phyloP scores from a whole-genome alignment of 2,888 invertebrate species.

The Taenaris catops region DNA sequence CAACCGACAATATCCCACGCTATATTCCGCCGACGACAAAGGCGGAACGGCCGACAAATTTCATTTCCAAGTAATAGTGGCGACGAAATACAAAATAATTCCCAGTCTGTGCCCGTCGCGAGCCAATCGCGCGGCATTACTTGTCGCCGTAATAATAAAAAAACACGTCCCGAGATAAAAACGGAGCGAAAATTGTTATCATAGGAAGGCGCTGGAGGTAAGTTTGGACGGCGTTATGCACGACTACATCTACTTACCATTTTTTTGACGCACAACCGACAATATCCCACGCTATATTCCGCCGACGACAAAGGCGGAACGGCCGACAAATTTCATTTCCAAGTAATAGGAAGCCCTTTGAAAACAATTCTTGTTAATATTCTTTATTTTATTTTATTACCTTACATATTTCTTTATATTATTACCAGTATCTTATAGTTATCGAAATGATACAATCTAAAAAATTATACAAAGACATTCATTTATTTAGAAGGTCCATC shows the following conservation, averaged over 20 bases:
- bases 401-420: background rate
- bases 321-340: slow-evolving; percentile 31
- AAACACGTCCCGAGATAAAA: slow-evolving; percentile 51
- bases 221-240: slow-evolving; percentile 29
- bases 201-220: slow-evolving; percentile 47
- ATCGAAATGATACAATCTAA: no score
- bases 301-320: slow-evolving; percentile 2
- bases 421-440: no score
- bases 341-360: no score
- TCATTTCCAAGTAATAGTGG: slow-evolving; percentile 30
- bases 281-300: slow-evolving; percentile 6
- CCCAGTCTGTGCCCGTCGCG: slow-evolving; percentile 25
- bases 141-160: slow-evolving; percentile 68
- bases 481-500: no score
- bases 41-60: slow-evolving; percentile 23
- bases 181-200: slow-evolving; percentile 68
- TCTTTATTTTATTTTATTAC: background rate
- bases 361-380: background rate
- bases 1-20: slow-evolving; percentile 3
- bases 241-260: no score
- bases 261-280: no score
- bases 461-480: no score
- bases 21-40: slow-evolving; percentile 6
- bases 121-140: slow-evolving; percentile 39
- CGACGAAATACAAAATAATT: slow-evolving; percentile 38